Evolutionary conservation across 2,888 invertebrate genomes (phyloP), one percentile per base, ranked within the genome.

Genomic region (Campopleginae sp.): DNA sequence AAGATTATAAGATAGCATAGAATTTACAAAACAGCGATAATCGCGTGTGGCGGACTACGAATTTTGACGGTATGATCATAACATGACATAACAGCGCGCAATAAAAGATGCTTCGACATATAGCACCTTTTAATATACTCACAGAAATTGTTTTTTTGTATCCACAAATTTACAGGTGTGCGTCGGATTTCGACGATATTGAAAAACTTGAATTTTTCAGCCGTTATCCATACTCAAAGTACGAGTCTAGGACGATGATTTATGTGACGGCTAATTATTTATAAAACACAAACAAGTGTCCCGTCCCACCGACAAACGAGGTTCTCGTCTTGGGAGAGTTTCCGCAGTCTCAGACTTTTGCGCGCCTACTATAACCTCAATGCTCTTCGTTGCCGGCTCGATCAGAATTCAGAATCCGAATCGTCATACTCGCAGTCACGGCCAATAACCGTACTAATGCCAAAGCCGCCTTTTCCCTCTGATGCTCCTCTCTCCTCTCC

Each of bases 171-270:
- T 42, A 2, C 27, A 58, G 44, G 54, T 17, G 44, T 44, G 51
- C 19, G 79, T 51, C 42, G 63, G 14, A 54, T 42, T 23, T 27
- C 8, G 33, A 33, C 58, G 58, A 17, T 31, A 12, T 66, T 23
- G 17, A 12, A 44, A 48, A 63, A 65, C 72, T 65, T 14, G 54
- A 70, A 75, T 70, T 75, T 85, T 78, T 79, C 65, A 79, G 51
- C 81, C 82, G 65, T 78, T 79, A 85, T 85, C 84, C 84, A 84
- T 84, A 65, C 66, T 85, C 82, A 75, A 81, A 78, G 77, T 51
- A 42, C 63, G 17, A 54, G 14, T n/a, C 12, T 10, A 46, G 12
- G 27, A 33, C 17, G 65, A 44, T 66, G 42, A 38, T 80, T 54
- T 44, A 23, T 27, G 66, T 66, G 27, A 66, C 72, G 63, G 74